Base-by-base conservation (phyloP, 2,113 vertebrate species). In the Xiphophorus couchianus region DNA sequence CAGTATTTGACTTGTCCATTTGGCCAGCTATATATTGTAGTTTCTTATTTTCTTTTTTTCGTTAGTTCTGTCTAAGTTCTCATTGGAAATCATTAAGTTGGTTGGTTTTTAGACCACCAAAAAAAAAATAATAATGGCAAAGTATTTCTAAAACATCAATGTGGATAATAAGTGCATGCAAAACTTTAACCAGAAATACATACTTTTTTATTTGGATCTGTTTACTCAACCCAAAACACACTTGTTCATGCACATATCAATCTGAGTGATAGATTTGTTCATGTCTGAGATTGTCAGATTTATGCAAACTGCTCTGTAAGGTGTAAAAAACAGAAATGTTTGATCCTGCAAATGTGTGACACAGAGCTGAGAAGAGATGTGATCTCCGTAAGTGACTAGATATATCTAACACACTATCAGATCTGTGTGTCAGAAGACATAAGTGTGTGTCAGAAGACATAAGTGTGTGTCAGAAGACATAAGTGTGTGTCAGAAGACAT, bases 241-340 rank as follows among this genome's bases (percentile, higher is more conserved):
- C 27, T 51, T n/a, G 2, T 17, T 48, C 5, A 48, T 6, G 5
- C 7, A 69, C 78, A 76, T 27, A 37, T 62, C 78, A 35, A 69
- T 74, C 65, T 73, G 30, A n/a, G 17, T 60, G 68, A 70, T 69
- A 42, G 71, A 83, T 77, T 72, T 76, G 31, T 81, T 35, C 15
- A 35, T 61, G 54, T 62, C 39, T 70, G 69, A 77, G 44, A 60
- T 68, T 58, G 77, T 66, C 31, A 51, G 39, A 75, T 69, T 51
- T 25, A 25, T 44, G 64, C 8, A 58, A 74, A 69, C 80, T 44
- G 51, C 48, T 8, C 44, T 73, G 64, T 61, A 62, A 25, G 11
- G 37, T 25, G 17, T 25, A 25, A 62, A 54, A 69, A 37, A 70
- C 51, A 28, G 37, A 19, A 39, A 35, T n/a, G 28, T 77, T 31